Evolutionary conservation across 2,888 invertebrate species (phyloP).

Genomic region (Ochropleura leucogaster): DNA sequence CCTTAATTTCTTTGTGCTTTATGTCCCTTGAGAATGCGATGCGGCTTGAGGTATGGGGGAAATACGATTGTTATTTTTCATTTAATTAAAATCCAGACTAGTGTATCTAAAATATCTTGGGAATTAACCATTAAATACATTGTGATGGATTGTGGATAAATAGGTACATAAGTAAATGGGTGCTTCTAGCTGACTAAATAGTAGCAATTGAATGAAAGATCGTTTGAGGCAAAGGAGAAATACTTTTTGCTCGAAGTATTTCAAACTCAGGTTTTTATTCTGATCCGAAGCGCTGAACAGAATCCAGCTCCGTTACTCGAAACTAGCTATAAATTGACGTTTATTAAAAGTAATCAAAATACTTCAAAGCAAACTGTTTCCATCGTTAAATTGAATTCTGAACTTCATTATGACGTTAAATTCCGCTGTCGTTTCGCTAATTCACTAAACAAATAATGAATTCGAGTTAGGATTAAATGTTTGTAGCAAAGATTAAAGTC

Average conservation of each 20-base stretch:
- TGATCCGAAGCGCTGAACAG: constrained; percentile 52
- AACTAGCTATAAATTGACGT: constrained; percentile 72
- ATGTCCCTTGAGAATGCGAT: constrained; percentile 20
- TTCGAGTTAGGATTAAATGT: constrained; percentile 49
- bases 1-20: constrained; percentile 45
- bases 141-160: not conserved
- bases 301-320: constrained; percentile 58
- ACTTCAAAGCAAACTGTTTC: constrained; percentile 60
- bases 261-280: constrained; percentile 18
- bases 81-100: constrained; percentile 21
- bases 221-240: constrained; percentile 14
- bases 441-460: constrained; percentile 54
- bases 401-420: constrained; percentile 48
- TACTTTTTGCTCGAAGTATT: constrained; percentile 29
- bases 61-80: not conserved
- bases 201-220: not conserved
- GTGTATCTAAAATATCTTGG: not conserved
- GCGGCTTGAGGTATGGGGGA: constrained; percentile 11
- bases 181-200: constrained; percentile 7
- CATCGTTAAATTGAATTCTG: constrained; percentile 49
- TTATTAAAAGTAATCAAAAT: constrained; percentile 68
- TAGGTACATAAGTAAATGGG: not conserved
- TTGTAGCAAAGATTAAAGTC: constrained; percentile 46
- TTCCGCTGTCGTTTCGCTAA: constrained; percentile 43
- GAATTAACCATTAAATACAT: not conserved